Base-by-base conservation (phyloP, 2,797 vertebrate species). In the Florisuga fusca region DNA sequence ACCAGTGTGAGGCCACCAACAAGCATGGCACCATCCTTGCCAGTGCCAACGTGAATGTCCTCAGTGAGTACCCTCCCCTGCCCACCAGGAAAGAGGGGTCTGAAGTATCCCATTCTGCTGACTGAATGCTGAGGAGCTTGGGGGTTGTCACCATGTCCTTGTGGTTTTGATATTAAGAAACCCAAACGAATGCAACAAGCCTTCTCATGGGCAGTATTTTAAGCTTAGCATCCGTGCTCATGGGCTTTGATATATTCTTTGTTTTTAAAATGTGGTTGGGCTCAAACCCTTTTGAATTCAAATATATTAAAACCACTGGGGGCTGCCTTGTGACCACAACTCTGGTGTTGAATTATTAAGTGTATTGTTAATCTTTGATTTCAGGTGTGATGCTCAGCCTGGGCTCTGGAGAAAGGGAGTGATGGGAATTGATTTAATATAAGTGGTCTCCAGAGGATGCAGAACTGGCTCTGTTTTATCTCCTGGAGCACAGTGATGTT, bases 1-100 rank as follows among this genome's bases (percentile, higher is more conserved):
- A 98, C 95, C 99, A 99, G 94, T 99, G 99, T 2, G 99, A 99
- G 94, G 99, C 99, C 69, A 98, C 98, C 66, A 99, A 99, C 96
- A 97, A 95, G 78, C 99, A 99, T 0, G 99, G 99, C 26, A 98
- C 97, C 64, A 98, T 99, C 72, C 98, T 99, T 64, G 97, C 98
- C 38, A 99, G 98, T 1, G 99, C 98, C 87, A 99, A 99, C 34
- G 97, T 99, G 48, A 98, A 99, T 78, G 98, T 99, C 22, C 98
- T 99, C 95, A 99, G 99, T 99, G 94, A 98, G 99, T 97, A 8
- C 15, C 50, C 15, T 51, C 22, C 59, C 22, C 20, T 33, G 5
- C 58, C 7, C 36, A 3, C 1, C 6, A 22, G 27, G 14, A 18
- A 43, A 34, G 33, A 6, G 5, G 55, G 19, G 15, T 1, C 16